phyloP scores from a whole-genome alignment of 1,140 invertebrate species.

The Brachionus sp. region DNA sequence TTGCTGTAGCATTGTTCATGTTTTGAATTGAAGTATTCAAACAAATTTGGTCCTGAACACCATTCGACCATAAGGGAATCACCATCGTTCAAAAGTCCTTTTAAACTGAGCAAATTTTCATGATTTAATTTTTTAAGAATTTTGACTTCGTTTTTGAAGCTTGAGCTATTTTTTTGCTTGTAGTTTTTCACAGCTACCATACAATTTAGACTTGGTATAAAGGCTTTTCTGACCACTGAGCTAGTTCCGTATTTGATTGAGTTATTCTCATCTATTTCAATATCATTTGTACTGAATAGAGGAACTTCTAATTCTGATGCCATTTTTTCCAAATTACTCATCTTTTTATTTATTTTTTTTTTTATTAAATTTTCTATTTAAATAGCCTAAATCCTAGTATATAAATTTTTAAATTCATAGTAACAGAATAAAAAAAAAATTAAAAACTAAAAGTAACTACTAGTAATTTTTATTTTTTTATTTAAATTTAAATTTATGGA shows the following conservation, averaged over 20 bases:
- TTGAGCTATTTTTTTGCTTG: not conserved
- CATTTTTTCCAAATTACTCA: not conserved
- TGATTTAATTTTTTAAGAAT: conserved; percentile 82
- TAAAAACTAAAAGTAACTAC: not conserved
- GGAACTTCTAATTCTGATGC: not conserved
- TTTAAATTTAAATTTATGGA: not conserved
- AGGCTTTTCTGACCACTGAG: not conserved
- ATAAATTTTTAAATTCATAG: not conserved
- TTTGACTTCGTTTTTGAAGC: conserved; percentile 66
- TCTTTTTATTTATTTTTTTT: no score
- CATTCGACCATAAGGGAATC: conserved; percentile 74
- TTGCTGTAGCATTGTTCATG: conserved; percentile 62
- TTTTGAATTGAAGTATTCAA: conserved; percentile 61
- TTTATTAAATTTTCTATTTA: no score
- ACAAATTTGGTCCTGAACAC: conserved; percentile 56
- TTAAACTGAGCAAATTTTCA: conserved; percentile 82
- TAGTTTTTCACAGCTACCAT: conserved; percentile 1
- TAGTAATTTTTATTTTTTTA: not conserved
- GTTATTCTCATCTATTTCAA: not conserved
- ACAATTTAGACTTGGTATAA: not conserved
- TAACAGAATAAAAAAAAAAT: not conserved
- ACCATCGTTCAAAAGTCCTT: conserved; percentile 84
- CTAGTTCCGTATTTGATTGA: not conserved
- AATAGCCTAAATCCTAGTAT: no score
- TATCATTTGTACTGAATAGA: not conserved